These are phyloP conservation scores for Otolemur garnettii DNA, from an alignment of 2,113 vertebrate species.

Conservation along the genomic window DNA sequence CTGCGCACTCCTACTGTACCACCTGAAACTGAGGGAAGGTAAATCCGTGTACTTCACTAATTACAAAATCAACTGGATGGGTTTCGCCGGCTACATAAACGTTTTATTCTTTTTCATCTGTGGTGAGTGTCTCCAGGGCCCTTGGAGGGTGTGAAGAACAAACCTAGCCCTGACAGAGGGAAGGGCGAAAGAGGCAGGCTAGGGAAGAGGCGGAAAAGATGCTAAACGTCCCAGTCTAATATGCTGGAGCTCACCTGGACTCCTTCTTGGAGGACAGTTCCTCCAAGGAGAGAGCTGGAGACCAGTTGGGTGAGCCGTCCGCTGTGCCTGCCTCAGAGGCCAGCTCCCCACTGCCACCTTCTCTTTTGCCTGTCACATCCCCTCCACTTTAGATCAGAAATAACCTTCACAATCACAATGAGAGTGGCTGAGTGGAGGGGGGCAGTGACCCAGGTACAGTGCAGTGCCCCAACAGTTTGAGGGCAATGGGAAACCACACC, in stretches of 20 bases:
- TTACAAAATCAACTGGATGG: slow-evolving; percentile 39
- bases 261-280: background rate
- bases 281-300: background rate
- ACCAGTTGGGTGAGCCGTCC: background rate
- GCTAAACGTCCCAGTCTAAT: background rate
- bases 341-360: background rate
- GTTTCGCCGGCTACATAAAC: background rate
- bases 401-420: background rate
- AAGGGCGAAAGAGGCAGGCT: background rate
- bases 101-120: background rate
- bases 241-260: background rate
- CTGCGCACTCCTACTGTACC: background rate
- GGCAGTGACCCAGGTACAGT: too few relatives aligned
- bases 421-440: background rate
- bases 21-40: slow-evolving; percentile 34
- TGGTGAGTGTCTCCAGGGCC: slow-evolving; percentile 59
- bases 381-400: background rate
- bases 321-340: background rate
- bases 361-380: background rate
- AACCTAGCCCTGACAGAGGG: background rate
- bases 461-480: background rate
- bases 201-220: background rate
- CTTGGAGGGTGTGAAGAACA: background rate
- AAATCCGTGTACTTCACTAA: background rate
- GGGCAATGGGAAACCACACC: background rate